These are phyloP conservation scores for Noctua comes DNA, from an alignment of 2,888 invertebrate genomes.

Conservation along the genomic window DNA sequence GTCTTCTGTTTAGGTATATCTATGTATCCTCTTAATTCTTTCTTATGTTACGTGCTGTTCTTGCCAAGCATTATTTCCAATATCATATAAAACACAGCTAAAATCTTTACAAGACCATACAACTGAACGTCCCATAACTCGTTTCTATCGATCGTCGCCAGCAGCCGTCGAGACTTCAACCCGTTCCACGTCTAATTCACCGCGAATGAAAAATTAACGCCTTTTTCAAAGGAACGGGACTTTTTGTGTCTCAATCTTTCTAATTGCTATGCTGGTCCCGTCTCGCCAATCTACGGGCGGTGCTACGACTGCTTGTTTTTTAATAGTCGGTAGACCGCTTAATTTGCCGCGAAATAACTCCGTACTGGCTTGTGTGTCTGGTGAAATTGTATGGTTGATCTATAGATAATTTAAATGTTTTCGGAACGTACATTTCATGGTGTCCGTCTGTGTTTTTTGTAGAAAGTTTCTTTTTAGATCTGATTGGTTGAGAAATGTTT, in stretches of 20 bases:
- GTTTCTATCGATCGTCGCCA: conserved; percentile 63
- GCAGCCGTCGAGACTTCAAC: conserved; percentile 63
- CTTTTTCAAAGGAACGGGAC: conserved; percentile 67
- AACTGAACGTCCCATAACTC: conserved; percentile 58
- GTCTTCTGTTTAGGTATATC: not conserved
- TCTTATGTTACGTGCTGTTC: not conserved
- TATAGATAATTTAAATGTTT: conserved; percentile 53
- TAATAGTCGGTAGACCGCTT: conserved; percentile 67
- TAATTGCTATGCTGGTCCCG: conserved; percentile 71
- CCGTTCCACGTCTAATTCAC: conserved; percentile 70
- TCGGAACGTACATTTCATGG: conserved; percentile 46
- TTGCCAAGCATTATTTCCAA: not conserved
- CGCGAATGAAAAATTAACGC: conserved; percentile 75
- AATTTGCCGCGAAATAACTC: conserved; percentile 68
- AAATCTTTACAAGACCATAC: conserved; percentile 39
- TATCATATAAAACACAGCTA: conserved; percentile 15
- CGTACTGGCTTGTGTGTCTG: conserved; percentile 38
- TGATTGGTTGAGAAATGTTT: conserved; percentile 7
- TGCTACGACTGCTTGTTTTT: conserved; percentile 63
- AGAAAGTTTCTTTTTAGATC: conserved; percentile 37
- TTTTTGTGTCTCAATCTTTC: conserved; percentile 73
- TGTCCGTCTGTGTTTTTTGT: conserved; percentile 14
- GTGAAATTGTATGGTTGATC: conserved; percentile 50
- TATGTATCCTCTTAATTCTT: not conserved
- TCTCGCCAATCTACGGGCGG: conserved; percentile 62